Evolutionary conservation across 2,797 vertebrate genomes (phyloP), one percentile per base, ranked within the genome.

Genomic region (Etheostoma nigrum): DNA sequence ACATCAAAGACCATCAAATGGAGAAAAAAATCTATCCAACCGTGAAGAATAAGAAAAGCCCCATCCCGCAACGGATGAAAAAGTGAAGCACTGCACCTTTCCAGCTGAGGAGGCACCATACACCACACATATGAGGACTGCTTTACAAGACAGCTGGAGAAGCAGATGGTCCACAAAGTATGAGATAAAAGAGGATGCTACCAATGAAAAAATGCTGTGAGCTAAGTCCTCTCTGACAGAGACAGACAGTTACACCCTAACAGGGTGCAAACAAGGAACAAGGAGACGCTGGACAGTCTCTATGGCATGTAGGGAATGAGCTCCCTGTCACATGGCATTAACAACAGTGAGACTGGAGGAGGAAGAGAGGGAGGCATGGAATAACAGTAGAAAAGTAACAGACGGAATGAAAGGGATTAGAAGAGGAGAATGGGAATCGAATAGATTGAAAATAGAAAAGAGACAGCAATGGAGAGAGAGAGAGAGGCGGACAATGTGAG

Each of bases 1-100:
- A 92, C 87, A 90, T 93, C 90, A 93, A 92, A 93, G 89, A 79
- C 57, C 27, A 64, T 78, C 30, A 79, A 89, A 82, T 79, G 36
- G 67, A 84, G 67, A 30, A 30, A 80, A 83, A 84, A 79, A 67
- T 42, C 55, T 14, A 75, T 60, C 65, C 72, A 87, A 68, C 67
- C 68, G 9, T 82, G 61, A 83, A 71, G 18, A 87, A 86, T 86
- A 78, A 83, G 77, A 79, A 78, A 51, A 72, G 33, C 82, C 69
- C 6, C 16, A 21, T 78, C 82, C 68, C 76, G 65, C 44, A 76
- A 67, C 79, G 45, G 51, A 71, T 66, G 52, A 78, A 68, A 73
- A 77, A 72, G 59, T 15, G 16, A 74, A 81, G 23, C n/a, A 3
- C 19, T 55, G 25, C 6, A 30, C 51, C 74, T 73, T 82, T 83